These are phyloP conservation scores for Gallinago nigripennis DNA, from an alignment of 2,797 vertebrate genomes.

Conservation along the genomic window DNA sequence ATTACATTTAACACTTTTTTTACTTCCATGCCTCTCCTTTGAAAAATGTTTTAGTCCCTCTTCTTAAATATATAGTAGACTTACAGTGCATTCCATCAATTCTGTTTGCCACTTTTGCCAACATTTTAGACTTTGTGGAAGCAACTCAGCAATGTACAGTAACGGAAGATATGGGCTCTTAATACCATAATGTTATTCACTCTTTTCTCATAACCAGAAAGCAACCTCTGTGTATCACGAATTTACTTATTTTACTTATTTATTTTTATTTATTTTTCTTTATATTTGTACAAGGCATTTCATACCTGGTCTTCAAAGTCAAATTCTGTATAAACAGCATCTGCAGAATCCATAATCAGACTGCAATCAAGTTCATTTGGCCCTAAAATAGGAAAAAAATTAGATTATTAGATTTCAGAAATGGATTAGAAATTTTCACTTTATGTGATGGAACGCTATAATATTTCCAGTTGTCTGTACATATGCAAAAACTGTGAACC, in stretches of 20 bases:
- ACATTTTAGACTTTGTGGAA: not conserved
- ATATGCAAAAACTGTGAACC: not conserved
- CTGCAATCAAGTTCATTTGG: conserved; percentile 87
- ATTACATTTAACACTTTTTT: not conserved
- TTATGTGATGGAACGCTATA: not conserved
- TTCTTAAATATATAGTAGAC: not conserved
- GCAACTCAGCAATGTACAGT: not conserved
- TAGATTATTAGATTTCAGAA: conserved; percentile 2
- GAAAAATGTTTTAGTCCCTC: not conserved
- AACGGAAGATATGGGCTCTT: not conserved
- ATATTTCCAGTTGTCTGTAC: not conserved
- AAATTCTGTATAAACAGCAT: conserved; percentile 78
- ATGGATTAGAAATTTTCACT: not conserved
- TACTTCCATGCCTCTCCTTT: not conserved
- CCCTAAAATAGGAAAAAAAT: conserved; percentile 76
- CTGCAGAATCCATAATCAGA: conserved; percentile 83
- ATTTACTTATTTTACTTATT: not conserved
- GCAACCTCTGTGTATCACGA: not conserved
- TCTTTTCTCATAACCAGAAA: not conserved
- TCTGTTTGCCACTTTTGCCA: not conserved
- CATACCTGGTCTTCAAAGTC: conserved; percentile 89
- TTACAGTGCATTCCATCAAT: not conserved
- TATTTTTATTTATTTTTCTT: too few species aligned
- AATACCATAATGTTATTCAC: not conserved
- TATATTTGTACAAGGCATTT: too few species aligned